Evolutionary conservation across 1,140 invertebrate species (phyloP).

Genomic region (Hirudo medicinalis): DNA sequence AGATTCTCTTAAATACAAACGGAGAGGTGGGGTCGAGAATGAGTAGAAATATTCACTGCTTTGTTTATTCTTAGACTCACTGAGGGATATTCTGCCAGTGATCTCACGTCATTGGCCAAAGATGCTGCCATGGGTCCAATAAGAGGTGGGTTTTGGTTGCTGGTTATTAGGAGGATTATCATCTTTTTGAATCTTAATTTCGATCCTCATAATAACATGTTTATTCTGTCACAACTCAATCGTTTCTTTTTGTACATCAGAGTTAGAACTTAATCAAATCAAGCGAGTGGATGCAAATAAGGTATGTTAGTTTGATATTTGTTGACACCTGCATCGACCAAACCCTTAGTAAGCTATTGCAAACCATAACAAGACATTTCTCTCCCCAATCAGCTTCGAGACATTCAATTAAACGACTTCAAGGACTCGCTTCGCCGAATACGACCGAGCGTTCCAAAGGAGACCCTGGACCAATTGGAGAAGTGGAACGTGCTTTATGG

Average conservation of each 20-base stretch:
- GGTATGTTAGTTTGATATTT: conserved; percentile 20
- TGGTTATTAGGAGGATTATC: neutral
- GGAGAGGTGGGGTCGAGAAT: neutral
- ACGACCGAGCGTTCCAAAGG: conserved; percentile 37
- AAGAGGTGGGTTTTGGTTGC: conserved; percentile 50
- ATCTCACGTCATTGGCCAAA: conserved; percentile 82
- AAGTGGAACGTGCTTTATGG: conserved; percentile 43
- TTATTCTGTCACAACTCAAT: neutral
- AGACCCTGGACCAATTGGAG: conserved; percentile 31
- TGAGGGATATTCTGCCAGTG: conserved; percentile 71
- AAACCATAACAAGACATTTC: neutral
- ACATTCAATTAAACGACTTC: conserved; percentile 40
- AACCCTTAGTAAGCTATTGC: neutral
- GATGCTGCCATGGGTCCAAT: conserved; percentile 90
- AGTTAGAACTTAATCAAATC: neutral
- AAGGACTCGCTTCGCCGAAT: conserved; percentile 39
- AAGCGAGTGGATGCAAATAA: conserved; percentile 19
- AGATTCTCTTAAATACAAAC: neutral
- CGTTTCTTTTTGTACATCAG: neutral
- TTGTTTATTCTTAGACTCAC: conserved; percentile 40
- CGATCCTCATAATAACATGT: neutral
- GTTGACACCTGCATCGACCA: neutral
- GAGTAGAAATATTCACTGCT: neutral
- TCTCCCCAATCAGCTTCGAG: conserved; percentile 27
- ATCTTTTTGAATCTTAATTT: neutral